Evolutionary conservation across 2,797 vertebrate genomes (phyloP), one percentile per base, ranked within the genome.

Genomic region (Columba guinea): DNA sequence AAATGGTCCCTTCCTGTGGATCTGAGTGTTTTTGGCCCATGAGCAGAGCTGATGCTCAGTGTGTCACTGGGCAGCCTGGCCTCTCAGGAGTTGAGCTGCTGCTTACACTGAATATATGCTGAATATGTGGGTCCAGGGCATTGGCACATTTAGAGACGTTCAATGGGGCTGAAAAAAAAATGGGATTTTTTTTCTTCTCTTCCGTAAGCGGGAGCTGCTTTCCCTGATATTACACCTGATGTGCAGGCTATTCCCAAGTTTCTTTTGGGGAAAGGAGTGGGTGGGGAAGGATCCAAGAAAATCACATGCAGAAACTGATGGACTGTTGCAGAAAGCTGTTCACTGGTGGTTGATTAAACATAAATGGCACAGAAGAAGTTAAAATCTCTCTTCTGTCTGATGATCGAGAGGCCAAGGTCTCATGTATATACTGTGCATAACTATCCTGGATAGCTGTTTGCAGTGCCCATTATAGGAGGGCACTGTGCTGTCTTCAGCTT

Each of bases 11-110:
- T 48, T 78, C 62, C 81, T 30, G 11, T 2, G 3, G 52, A 23
- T 35, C 3, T 2, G 55, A 18, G 44, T n/a, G 5, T 14, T 73
- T 58, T 4, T 22, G 52, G 39, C 14, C 32, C 1, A 1, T 12
- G 53, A 52, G 59, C 46, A 58, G 81, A 56, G 23, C 46, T 59
- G 58, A 13, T 51, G 34, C 26, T 74, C 17, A 2, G 32, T 9
- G 51, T 58, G 55, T 53, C 30, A 4, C 32, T 53, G 60, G 55
- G 21, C 52, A 84, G 49, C 39, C 48, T 58, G 84, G 11, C 4
- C 37, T 67, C 23, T 32, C 46, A 28, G 52, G 51, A 65, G 22
- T 5, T 46, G 24, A 53, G 58, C 26, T 79, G 44, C 62, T 63
- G 35, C 34, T 44, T 56, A 8, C 11, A 5, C 13, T 30, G 28